Evolutionary conservation across 2,113 vertebrate genomes (phyloP).

Genomic region (Equus przewalskii): DNA sequence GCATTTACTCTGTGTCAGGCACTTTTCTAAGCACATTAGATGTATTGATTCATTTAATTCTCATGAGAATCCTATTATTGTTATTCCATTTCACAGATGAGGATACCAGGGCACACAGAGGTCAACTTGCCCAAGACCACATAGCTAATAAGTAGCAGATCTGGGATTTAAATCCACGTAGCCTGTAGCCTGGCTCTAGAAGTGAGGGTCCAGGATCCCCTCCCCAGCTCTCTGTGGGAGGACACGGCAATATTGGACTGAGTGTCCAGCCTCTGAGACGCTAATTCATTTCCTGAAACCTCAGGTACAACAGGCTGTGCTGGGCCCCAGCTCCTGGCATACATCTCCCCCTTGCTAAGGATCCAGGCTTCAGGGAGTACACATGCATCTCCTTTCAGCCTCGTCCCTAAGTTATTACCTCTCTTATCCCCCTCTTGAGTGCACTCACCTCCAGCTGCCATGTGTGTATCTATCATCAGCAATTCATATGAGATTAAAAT

Average conservation of each 20-base stretch:
- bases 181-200: background rate
- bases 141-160: background rate
- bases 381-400: background rate
- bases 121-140: background rate
- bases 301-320: slow-evolving; percentile 84
- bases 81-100: background rate
- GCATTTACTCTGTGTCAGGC: background rate
- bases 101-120: background rate
- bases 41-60: background rate
- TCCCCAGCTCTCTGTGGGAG: slow-evolving; percentile 46
- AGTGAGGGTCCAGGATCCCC: slow-evolving; percentile 71
- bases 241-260: slow-evolving; percentile 64
- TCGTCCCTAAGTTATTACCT: slow-evolving; percentile 76
- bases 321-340: slow-evolving; percentile 51
- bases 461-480: slow-evolving; percentile 81
- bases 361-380: slow-evolving; percentile 43
- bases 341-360: slow-evolving; percentile 53
- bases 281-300: slow-evolving; percentile 76
- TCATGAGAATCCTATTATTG: background rate
- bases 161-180: slow-evolving; percentile 19
- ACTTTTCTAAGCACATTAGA: background rate
- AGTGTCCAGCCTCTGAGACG: slow-evolving; percentile 40
- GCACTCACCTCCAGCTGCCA: background rate
- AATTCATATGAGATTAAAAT: slow-evolving; percentile 87
- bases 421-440: background rate